Base-by-base conservation (phyloP, 2,888 invertebrate genomes). In the Strigamia transsilvanica region DNA sequence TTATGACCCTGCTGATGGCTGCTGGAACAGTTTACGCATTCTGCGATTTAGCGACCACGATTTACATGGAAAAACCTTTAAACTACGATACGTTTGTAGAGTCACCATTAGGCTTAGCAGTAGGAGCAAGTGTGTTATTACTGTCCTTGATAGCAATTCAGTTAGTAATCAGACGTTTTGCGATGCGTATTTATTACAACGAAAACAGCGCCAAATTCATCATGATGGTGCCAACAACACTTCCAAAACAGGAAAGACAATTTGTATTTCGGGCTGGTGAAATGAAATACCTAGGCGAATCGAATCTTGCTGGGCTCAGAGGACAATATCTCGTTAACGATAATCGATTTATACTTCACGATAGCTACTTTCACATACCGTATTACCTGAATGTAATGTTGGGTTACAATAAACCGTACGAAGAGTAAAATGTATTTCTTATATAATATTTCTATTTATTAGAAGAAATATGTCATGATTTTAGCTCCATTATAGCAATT, bases 121-220 rank as follows among this genome's bases (percentile, higher is more conserved):
- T 80, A 10, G n/a, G 2, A 6, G 18, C 0, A 2, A 15, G 9
- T 15, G 42, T 51, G 13, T 51, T 27, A 4, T 2, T 80, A 15
- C 0, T 12, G 0, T 15, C 15, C 7, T 5, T 32, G 7, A 34
- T 34, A 5, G 81, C 21, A 23, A 2, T 61, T 66, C n/a, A 42
- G 23, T 2, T 66, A 32, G 66, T 81, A n/a, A 15, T 81, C 4
- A 66, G 18, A 34, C 81, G 81, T 34, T 23, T 38, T 27, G 38
- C n/a, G 12, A 2, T 81, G 21, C 32, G 81, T 21, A 81, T 81
- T 34, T 81, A 81, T 38, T 81, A 66, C 66, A 81, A 81, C 18
- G 81, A 81, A n/a, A 5, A 18, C 15, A 38, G n/a, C 13, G 21
- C 15, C 23, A 61, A 81, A 66, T 81, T 81, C 38, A 66, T 81